phyloP scores from a whole-genome alignment of 2,113 vertebrate species.

The Gallinago undulata region DNA sequence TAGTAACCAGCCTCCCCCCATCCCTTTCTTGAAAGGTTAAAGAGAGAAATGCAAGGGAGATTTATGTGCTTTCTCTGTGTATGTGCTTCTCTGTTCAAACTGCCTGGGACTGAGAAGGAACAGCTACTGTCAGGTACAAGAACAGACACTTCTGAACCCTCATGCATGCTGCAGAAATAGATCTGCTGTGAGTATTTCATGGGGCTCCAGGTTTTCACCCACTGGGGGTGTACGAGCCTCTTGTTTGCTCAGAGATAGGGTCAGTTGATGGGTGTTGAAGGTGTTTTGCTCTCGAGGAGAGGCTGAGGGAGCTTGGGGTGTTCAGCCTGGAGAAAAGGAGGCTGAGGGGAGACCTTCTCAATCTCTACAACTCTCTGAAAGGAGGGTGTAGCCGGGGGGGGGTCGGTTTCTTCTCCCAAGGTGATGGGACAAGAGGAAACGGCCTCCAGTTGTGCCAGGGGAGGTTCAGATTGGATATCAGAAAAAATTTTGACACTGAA shows the following conservation, averaged over 20 bases:
- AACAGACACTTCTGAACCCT: not conserved
- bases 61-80: no score
- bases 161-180: fast-evolving
- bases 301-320: no score
- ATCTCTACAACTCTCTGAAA: no score
- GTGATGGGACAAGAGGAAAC: no score
- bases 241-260: not conserved
- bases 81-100: not conserved
- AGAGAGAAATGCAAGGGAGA: not conserved
- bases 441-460: no score
- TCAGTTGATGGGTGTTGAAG: not conserved
- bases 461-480: no score
- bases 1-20: not conserved
- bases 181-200: fast-evolving
- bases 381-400: no score
- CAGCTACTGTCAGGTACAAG: fast-evolving
- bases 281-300: not conserved
- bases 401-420: no score
- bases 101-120: not conserved
- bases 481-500: no score
- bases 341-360: no score
- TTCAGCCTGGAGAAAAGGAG: no score
- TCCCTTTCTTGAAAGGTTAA: not conserved
- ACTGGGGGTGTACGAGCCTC: not conserved
- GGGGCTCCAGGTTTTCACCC: not conserved